Conservation (phyloP, 2,888 invertebrate species). For the Ypsolopha scabrella region DNA sequence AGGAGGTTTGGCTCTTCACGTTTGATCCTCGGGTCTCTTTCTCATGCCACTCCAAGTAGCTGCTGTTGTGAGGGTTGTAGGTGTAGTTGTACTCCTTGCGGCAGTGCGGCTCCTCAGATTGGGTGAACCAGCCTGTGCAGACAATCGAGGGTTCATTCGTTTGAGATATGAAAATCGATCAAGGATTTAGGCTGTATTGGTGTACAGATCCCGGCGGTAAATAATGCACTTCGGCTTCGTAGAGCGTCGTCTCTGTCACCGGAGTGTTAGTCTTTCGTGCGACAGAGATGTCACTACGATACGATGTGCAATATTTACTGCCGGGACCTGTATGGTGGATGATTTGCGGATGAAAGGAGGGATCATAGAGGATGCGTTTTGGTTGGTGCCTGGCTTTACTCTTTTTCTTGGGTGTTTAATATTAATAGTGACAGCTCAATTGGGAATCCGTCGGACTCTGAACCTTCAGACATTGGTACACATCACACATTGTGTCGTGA, state of each 20-base stretch:
- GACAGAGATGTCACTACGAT: too few relatives aligned
- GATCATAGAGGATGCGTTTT: background rate
- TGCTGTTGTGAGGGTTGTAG: slow-evolving; percentile 73
- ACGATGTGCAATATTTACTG: too few relatives aligned
- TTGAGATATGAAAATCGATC: too few relatives aligned
- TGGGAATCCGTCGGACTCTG: background rate
- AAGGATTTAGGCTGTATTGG: too few relatives aligned
- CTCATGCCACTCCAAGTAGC: slow-evolving; percentile 90
- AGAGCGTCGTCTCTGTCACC: too few relatives aligned
- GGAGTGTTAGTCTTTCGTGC: too few relatives aligned
- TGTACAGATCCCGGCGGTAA: too few relatives aligned
- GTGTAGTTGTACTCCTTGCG: slow-evolving; percentile 88
- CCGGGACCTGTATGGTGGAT: too few relatives aligned
- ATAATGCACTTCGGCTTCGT: too few relatives aligned
- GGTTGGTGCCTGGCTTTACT: background rate
- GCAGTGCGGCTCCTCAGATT: slow-evolving; percentile 80
- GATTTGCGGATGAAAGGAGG: too few relatives aligned
- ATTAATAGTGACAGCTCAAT: background rate
- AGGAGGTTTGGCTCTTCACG: slow-evolving; percentile 74
- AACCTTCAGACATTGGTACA: background rate
- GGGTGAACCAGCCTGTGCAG: slow-evolving; percentile 81
- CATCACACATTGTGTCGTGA: background rate
- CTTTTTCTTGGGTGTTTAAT: background rate
- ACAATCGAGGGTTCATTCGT: background rate
- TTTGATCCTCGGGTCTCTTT: slow-evolving; percentile 73